Percentiles rank a stretch among this genome's conserved stretches.
Conservation (phyloP, 2,113 vertebrate genomes). For the Emydura subglobosa region DNA sequence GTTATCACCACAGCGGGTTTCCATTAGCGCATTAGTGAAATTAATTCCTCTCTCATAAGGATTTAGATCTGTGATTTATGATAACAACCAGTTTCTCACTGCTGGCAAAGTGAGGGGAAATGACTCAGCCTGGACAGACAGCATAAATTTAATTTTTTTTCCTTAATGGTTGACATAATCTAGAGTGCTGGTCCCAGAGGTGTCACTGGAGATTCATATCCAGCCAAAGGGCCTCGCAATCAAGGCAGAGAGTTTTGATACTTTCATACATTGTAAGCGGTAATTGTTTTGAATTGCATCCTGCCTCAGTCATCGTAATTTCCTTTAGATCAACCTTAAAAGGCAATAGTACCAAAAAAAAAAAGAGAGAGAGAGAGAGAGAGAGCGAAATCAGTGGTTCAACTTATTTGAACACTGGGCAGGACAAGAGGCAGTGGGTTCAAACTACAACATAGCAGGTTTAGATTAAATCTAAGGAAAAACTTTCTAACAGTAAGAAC, state of each 20-base stretch:
- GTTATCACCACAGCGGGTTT: slow-evolving; percentile 66
- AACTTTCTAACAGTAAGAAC: background rate
- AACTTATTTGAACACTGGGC: background rate
- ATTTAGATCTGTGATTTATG: slow-evolving; percentile 77
- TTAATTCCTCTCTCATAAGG: slow-evolving; percentile 77
- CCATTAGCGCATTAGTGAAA: slow-evolving; percentile 73
- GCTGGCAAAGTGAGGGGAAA: slow-evolving; percentile 74
- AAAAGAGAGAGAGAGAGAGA: background rate
- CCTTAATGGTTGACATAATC: slow-evolving; percentile 66
- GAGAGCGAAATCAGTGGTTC: background rate
- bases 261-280: slow-evolving; percentile 61
- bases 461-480: background rate
- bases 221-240: slow-evolving; percentile 62
- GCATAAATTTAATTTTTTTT: slow-evolving; percentile 63
- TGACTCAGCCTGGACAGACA: slow-evolving; percentile 76
- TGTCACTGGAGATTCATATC: slow-evolving; percentile 70
- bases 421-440: background rate
- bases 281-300: slow-evolving; percentile 68
- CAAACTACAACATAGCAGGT: background rate
- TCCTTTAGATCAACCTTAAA: slow-evolving; percentile 42
- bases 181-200: slow-evolving; percentile 58
- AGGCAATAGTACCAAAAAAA: background rate
- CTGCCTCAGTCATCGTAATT: slow-evolving; percentile 29
- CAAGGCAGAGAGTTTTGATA: slow-evolving; percentile 60
- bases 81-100: slow-evolving; percentile 71